phyloP scores from a whole-genome alignment of 2,113 vertebrate genomes.

The Oriolus oriolus region DNA sequence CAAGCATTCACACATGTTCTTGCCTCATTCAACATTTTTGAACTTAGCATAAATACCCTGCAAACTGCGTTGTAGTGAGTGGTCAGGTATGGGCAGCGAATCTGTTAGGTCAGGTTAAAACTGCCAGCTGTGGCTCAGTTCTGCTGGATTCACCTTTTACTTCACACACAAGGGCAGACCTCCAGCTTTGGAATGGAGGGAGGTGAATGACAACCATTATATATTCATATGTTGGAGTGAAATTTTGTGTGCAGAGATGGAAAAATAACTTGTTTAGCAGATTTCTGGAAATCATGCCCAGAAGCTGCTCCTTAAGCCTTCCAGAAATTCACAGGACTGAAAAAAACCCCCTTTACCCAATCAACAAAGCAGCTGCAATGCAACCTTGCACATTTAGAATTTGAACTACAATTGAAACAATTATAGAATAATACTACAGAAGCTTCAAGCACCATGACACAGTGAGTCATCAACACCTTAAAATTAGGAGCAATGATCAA shows the following conservation, averaged over 20 bases:
- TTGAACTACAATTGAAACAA: not conserved
- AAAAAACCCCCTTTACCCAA: not conserved
- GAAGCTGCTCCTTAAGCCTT: not conserved
- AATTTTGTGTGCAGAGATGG: not conserved
- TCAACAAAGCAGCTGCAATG: not conserved
- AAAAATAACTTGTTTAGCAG: not conserved
- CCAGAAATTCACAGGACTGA: not conserved
- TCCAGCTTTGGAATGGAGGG: not conserved
- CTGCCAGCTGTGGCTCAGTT: not conserved
- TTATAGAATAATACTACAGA: not conserved
- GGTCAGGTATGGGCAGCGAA: accelerated
- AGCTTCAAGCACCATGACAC: not conserved
- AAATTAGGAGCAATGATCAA: not conserved
- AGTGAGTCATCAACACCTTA: not conserved
- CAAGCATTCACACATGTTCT: not conserved
- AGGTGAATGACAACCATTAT: not conserved
- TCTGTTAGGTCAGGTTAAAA: not conserved
- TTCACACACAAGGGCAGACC: not conserved
- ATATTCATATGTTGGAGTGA: not conserved
- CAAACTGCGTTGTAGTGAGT: not conserved
- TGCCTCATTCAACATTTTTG: not conserved
- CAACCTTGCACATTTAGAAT: not conserved
- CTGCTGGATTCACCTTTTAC: not conserved
- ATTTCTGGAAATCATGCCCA: not conserved
- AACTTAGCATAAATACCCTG: not conserved